phyloP scores from a whole-genome alignment of 2,113 vertebrate genomes.

The Marmota flaviventris region DNA sequence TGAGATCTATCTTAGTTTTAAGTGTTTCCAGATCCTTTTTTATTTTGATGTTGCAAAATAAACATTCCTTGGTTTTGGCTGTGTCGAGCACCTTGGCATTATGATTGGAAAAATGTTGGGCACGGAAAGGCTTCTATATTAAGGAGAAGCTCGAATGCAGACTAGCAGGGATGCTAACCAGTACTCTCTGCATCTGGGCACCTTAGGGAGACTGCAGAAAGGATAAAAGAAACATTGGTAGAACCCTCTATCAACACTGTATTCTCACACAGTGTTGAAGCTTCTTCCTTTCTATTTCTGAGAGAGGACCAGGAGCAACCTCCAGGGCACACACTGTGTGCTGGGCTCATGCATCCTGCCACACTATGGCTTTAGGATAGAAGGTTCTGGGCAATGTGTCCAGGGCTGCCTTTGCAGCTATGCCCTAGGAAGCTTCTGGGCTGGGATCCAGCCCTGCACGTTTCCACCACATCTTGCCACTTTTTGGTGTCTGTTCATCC shows the following conservation, averaged over 20 bases:
- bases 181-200: not conserved
- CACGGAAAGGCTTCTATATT: slow-evolving; percentile 59
- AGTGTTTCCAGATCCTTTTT: slow-evolving; percentile 59
- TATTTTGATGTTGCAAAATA: slow-evolving; percentile 68
- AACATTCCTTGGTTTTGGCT: slow-evolving; percentile 48
- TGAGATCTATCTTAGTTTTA: slow-evolving; percentile 49
- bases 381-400: not conserved
- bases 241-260: not conserved
- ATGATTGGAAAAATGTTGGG: slow-evolving; percentile 65
- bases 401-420: not conserved
- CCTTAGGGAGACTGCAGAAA: not conserved
- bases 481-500: no score
- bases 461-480: not conserved
- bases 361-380: not conserved
- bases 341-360: not conserved
- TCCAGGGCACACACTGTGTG: rapidly evolving
- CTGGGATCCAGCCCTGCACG: not conserved
- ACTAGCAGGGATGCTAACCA: not conserved
- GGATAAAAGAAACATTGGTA: not conserved
- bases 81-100: slow-evolving; percentile 72
- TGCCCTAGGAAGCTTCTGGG: not conserved
- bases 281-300: not conserved
- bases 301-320: not conserved
- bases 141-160: slow-evolving; percentile 39
- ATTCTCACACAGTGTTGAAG: not conserved